phyloP scores from a whole-genome alignment of 1,140 invertebrate species.

The Heliconius nattereri region DNA sequence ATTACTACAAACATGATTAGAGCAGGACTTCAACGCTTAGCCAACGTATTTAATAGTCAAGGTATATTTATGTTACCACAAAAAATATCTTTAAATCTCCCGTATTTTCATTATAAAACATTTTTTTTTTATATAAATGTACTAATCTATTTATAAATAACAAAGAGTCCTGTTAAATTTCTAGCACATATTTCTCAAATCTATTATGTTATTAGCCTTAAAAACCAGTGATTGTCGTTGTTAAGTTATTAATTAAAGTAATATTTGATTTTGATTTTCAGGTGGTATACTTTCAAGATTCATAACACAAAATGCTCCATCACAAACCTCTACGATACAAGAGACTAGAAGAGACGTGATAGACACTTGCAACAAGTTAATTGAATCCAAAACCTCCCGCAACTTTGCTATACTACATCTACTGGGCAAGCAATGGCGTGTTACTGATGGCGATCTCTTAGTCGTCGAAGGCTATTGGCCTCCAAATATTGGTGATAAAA shows the following conservation, averaged over 20 bases:
- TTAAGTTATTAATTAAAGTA: not conserved
- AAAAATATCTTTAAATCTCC: not conserved
- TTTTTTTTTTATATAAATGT: no score
- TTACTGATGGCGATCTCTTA: conserved; percentile 93
- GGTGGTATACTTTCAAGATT: conserved; percentile 67
- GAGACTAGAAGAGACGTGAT: conserved; percentile 70
- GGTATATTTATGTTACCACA: conserved; percentile 44
- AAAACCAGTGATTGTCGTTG: no score
- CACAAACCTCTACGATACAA: conserved; percentile 43
- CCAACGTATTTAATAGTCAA: conserved; percentile 59
- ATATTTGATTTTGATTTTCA: conserved; percentile 43
- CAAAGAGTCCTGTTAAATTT: no score
- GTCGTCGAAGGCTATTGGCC: conserved; percentile 92
- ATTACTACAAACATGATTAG: conserved; percentile 24
- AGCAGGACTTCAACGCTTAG: conserved; percentile 62
- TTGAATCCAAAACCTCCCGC: conserved; percentile 83
- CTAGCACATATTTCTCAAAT: no score
- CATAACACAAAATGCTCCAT: conserved; percentile 52
- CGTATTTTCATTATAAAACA: not conserved
- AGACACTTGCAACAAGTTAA: conserved; percentile 70
- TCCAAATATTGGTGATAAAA: conserved; percentile 90
- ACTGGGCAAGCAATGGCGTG: conserved; percentile 92
- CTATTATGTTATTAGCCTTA: no score
- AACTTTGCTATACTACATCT: conserved; percentile 94
- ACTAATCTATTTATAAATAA: no score